These are phyloP conservation scores for Drosophila melanica DNA, from an alignment of 1,140 invertebrate genomes.

Conservation along the genomic window DNA sequence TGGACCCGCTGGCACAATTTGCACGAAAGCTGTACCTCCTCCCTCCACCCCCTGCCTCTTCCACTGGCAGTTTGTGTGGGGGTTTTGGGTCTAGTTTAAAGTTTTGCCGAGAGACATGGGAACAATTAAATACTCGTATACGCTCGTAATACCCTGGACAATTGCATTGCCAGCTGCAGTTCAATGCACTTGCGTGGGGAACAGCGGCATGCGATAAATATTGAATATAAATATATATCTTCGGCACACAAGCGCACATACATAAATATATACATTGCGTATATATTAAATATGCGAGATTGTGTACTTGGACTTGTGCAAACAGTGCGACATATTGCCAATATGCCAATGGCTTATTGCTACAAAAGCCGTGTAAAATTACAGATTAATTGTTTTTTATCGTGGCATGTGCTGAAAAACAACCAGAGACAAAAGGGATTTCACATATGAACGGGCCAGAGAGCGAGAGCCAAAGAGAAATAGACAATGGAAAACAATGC, in stretches of 20 bases:
- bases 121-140: slow-evolving; percentile 52
- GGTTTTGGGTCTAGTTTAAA: slow-evolving; percentile 15
- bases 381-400: slow-evolving; percentile 57
- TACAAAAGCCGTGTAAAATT: slow-evolving; percentile 43
- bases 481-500: slow-evolving; percentile 51
- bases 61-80: slow-evolving; percentile 6
- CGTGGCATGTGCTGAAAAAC: slow-evolving; percentile 27
- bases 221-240: slow-evolving; percentile 18
- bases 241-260: slow-evolving; percentile 15
- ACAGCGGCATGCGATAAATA: slow-evolving; percentile 49
- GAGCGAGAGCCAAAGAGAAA: not conserved
- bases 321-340: slow-evolving; percentile 44
- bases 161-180: slow-evolving; percentile 41
- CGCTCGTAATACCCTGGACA: slow-evolving; percentile 42
- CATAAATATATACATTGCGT: slow-evolving; percentile 1
- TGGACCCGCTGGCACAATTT: slow-evolving; percentile 42
- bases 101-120: slow-evolving; percentile 26
- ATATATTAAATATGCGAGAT: not conserved
- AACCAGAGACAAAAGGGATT: slow-evolving; percentile 22
- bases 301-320: slow-evolving; percentile 7
- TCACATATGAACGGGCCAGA: not conserved
- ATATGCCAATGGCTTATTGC: slow-evolving; percentile 55
- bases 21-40: not conserved
- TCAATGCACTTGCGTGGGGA: slow-evolving; percentile 50
- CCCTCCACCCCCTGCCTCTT: not conserved